Conservation (phyloP, 2,113 vertebrate genomes). For the Ailuropoda melanoleuca region DNA sequence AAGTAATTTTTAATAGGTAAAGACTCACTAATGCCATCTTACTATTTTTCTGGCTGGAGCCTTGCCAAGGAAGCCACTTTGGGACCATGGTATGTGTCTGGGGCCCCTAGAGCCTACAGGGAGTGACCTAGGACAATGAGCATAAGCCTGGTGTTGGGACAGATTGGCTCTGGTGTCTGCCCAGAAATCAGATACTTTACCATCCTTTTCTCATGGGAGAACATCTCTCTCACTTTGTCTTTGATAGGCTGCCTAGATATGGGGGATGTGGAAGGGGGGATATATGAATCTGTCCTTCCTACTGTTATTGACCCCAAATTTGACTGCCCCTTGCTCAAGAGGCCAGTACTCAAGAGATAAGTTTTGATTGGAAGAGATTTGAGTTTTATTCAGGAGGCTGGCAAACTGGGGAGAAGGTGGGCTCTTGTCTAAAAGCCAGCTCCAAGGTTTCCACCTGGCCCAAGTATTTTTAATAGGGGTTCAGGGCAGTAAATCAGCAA, state of each 20-base stretch:
- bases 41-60: not conserved
- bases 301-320: not conserved
- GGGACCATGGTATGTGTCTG: not conserved
- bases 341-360: not conserved
- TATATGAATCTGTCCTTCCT: not conserved
- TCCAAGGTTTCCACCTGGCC: not conserved
- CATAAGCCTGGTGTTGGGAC: not conserved
- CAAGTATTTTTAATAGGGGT: not conserved
- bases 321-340: not conserved
- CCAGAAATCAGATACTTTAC: not conserved
- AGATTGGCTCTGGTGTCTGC: not conserved
- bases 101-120: not conserved
- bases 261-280: not conserved
- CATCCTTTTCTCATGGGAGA: not conserved
- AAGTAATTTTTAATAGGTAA: not conserved
- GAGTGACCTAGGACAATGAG: not conserved
- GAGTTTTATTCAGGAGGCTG: not conserved
- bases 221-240: not conserved
- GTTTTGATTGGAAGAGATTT: not conserved
- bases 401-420: not conserved
- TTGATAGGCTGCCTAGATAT: not conserved
- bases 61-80: not conserved
- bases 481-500: not conserved
- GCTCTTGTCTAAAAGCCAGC: not conserved
- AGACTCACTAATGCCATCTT: not conserved